A percentile compares a stretch with the other conserved stretches of the same genome.
These are phyloP conservation scores for Heliconius sara DNA, from an alignment of 2,888 invertebrate species.

Conservation along the genomic window DNA sequence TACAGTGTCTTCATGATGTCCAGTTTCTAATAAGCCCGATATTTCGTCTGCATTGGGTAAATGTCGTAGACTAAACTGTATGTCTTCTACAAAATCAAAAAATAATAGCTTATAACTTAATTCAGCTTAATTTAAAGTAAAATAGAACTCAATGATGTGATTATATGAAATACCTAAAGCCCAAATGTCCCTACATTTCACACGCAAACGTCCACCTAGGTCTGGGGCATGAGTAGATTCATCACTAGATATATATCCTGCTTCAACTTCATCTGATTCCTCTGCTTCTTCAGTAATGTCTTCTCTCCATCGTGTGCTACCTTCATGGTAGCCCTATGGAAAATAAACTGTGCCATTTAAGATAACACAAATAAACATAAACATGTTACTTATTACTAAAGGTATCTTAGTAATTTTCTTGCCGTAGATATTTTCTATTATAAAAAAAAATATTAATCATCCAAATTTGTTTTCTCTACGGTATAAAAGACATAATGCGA, in stretches of 20 bases:
- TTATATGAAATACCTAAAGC: conserved; percentile 63
- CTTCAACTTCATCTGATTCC: conserved; percentile 74
- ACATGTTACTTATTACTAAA: no score
- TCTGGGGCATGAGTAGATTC: conserved; percentile 79
- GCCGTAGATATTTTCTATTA: no score
- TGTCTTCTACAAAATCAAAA: conserved; percentile 65
- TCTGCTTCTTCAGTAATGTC: conserved; percentile 72
- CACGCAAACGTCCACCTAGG: conserved; percentile 72
- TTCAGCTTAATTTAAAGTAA: not conserved
- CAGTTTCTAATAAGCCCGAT: conserved; percentile 68
- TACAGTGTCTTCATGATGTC: conserved; percentile 75
- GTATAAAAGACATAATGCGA: not conserved
- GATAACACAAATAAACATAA: no score
- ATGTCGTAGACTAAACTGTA: conserved; percentile 65
- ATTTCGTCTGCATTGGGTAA: conserved; percentile 79
- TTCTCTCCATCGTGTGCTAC: conserved; percentile 72
- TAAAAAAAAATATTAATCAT: no score
- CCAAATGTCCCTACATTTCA: conserved; percentile 79
- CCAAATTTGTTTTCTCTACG: not conserved
- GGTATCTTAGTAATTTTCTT: no score
- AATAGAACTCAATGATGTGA: not conserved
- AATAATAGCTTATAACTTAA: not conserved
- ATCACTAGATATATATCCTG: conserved; percentile 82
- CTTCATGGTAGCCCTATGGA: conserved; percentile 66
- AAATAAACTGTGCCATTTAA: not conserved